Evolutionary conservation across 2,888 invertebrate species (phyloP), one percentile per base, ranked within the genome.

Genomic region (Eupithecia inturbata): DNA sequence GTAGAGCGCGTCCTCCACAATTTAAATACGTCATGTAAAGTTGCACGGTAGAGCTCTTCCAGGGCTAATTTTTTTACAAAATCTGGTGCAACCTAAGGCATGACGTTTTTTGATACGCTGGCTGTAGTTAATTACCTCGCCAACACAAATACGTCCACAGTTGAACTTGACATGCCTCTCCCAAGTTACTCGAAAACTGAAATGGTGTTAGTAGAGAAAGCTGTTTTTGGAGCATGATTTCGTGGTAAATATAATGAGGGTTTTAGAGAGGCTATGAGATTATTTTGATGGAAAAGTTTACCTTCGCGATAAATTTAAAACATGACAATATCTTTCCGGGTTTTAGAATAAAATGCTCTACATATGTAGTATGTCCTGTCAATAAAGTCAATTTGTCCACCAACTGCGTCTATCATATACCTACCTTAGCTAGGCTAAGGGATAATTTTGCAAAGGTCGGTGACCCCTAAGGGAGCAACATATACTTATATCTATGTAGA

Each of bases 381-480:
- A n/a, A n/a, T n/a, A n/a, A n/a, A n/a, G n/a, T n/a, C n/a, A n/a
- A n/a, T n/a, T n/a, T n/a, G n/a, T n/a, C n/a, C n/a, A n/a, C n/a
- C n/a, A n/a, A n/a, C n/a, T n/a, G n/a, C n/a, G n/a, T n/a, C n/a
- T n/a, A n/a, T n/a, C n/a, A n/a, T n/a, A n/a, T n/a, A n/a, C n/a
- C 31, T 31, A 31, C 31, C 2, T 5, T 70, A 70, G 33, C 36
- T 57, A 39, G 19, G 62, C 7, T 19, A 62, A 45, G 67, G 70
- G 19, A 63, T 39, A 45, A 71, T 66, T 72, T 16, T 68, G 67
- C 31, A 60, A 62, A 22, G 75, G 73, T 75, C 45, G 67, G 12
- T 60, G 73, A 73, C 71, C 73, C 41, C 12, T 33, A 67, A 36
- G 74, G 77, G 77, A 67, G 66, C 28, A 41, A 53, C 26, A 66